These are phyloP conservation scores for Drosophila cognata DNA, from an alignment of 2,888 invertebrate genomes.

Conservation along the genomic window DNA sequence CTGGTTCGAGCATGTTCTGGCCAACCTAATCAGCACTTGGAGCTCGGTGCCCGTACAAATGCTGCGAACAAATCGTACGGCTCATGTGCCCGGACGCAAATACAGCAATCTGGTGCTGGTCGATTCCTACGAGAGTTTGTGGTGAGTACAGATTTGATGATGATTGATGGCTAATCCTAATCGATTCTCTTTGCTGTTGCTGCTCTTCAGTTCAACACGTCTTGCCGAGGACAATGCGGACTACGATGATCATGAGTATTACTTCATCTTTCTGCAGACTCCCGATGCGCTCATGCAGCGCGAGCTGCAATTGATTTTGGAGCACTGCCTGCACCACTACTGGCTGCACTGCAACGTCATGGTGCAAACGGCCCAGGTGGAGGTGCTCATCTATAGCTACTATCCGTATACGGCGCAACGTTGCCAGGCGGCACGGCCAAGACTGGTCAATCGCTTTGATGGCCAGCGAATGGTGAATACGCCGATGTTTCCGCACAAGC, in stretches of 20 bases:
- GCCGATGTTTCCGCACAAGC: slow-evolving; percentile 69
- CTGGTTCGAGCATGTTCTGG: slow-evolving; percentile 60
- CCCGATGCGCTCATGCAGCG: slow-evolving; percentile 39
- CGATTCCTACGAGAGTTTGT: slow-evolving; percentile 69
- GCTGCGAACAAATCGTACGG: slow-evolving; percentile 23
- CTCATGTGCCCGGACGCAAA: slow-evolving; percentile 56
- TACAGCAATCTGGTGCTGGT: slow-evolving; percentile 61
- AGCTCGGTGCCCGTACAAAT: slow-evolving; percentile 53
- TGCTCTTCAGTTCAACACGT: slow-evolving; percentile 44
- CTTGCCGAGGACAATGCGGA: slow-evolving; percentile 55
- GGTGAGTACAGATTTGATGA: slow-evolving; percentile 29
- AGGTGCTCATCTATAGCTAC: slow-evolving; percentile 73
- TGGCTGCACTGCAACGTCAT: slow-evolving; percentile 79
- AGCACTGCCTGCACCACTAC: slow-evolving; percentile 67
- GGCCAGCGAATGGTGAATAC: slow-evolving; percentile 45
- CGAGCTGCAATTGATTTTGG: slow-evolving; percentile 65
- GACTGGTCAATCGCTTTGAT: slow-evolving; percentile 60
- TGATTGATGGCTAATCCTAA: neutral
- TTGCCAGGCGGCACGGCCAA: slow-evolving; percentile 53
- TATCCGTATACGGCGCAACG: slow-evolving; percentile 64
- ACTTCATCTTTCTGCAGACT: slow-evolving; percentile 74
- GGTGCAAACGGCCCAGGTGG: slow-evolving; percentile 67
- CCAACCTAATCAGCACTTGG: slow-evolving; percentile 42
- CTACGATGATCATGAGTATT: slow-evolving; percentile 72
- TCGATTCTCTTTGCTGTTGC: neutral